phyloP scores from a whole-genome alignment of 2,888 invertebrate genomes.

The Tethea ocularis region DNA sequence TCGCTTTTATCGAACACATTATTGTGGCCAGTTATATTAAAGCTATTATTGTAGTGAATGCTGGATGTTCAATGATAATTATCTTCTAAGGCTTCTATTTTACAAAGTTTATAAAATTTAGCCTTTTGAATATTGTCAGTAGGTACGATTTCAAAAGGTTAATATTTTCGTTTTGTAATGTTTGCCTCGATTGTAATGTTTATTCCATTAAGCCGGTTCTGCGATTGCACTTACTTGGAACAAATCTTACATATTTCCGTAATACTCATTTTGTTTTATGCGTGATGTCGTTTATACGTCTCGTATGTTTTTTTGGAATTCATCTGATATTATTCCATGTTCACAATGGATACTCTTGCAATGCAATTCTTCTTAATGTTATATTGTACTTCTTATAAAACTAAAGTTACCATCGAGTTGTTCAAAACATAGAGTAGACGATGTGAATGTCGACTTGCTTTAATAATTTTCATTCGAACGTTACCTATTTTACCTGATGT shows the following conservation, averaged over 20 bases:
- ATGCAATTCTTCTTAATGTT: conserved; percentile 51
- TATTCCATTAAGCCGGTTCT: conserved; percentile 20
- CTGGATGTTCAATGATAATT: conserved; percentile 60
- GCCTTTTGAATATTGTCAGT: conserved; percentile 28
- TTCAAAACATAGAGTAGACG: conserved; percentile 73
- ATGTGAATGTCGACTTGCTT: conserved; percentile 70
- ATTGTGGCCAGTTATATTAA: conserved; percentile 81
- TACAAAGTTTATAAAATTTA: conserved; percentile 37
- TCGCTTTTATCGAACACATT: conserved; percentile 62
- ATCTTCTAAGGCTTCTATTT: conserved; percentile 48
- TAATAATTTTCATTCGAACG: conserved; percentile 72
- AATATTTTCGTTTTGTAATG: conserved; percentile 22
- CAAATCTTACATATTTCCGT: conserved; percentile 34
- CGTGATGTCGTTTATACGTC: conserved; percentile 18
- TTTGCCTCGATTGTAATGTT: conserved; percentile 20
- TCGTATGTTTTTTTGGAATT: conserved; percentile 28
- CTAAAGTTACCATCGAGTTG: conserved; percentile 81
- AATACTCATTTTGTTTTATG: conserved; percentile 62
- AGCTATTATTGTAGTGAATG: conserved; percentile 69
- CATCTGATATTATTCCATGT: conserved; percentile 25
- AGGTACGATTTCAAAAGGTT: conserved; percentile 33
- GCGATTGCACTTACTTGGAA: conserved; percentile 25
- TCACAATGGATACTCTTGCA: conserved; percentile 37
- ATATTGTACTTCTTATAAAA: conserved; percentile 53
- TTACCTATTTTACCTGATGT: conserved; percentile 81